Conservation (phyloP, 2,797 vertebrate species). For the Phataginus tetradactyla region DNA sequence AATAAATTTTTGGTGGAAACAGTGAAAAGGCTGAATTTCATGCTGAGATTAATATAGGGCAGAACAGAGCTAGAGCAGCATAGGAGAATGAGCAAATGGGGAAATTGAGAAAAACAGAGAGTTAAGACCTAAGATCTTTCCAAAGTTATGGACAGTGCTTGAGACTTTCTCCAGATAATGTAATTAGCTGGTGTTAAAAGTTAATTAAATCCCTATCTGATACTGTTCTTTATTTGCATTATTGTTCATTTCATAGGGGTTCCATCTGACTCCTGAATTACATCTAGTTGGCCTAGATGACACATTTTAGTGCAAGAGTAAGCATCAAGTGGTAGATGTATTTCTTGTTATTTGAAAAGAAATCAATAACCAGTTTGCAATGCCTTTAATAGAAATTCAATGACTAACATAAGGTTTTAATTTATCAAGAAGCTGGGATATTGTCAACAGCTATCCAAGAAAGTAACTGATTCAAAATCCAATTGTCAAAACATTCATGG, state of each 20-base stretch:
- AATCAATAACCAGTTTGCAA: conserved; percentile 75
- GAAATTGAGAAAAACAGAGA: background rate
- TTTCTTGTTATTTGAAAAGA: conserved; percentile 25
- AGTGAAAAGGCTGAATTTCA: background rate
- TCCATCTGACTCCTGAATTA: background rate
- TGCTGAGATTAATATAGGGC: background rate
- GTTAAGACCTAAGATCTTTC: background rate
- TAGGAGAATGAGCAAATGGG: background rate
- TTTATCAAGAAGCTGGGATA: conserved; percentile 66
- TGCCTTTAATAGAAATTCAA: conserved; percentile 77
- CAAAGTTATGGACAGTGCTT: background rate
- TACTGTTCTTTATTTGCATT: background rate
- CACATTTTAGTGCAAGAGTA: conserved; percentile 30
- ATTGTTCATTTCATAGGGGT: background rate
- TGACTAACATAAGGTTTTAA: conserved; percentile 66
- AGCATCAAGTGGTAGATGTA: conserved; percentile 47
- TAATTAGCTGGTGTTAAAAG: background rate
- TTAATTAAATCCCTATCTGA: background rate
- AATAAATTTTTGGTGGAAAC: background rate
- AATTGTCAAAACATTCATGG: conserved; percentile 61
- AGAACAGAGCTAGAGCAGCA: background rate
- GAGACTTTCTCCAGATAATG: background rate
- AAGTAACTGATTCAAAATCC: conserved; percentile 67
- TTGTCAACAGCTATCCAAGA: conserved; percentile 72
- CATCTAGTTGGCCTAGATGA: background rate